These are phyloP conservation scores for Lacerta bilineata DNA, from an alignment of 2,797 vertebrate genomes.

Conservation along the genomic window DNA sequence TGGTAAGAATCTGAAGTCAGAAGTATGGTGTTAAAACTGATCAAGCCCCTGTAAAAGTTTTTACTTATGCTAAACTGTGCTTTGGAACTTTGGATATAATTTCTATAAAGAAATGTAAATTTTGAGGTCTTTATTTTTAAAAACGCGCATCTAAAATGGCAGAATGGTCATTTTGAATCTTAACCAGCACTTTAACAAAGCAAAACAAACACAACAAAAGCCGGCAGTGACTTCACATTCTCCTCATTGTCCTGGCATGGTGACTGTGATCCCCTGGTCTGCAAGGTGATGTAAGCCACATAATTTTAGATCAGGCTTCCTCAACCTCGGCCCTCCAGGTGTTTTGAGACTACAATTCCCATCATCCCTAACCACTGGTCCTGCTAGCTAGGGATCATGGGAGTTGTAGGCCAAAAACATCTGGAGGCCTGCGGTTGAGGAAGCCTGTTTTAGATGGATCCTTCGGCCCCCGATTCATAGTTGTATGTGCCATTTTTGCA, in stretches of 20 bases:
- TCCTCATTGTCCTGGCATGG: not conserved
- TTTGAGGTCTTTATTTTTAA: too few species aligned
- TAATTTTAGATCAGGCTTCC: too few species aligned
- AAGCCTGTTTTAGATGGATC: too few species aligned
- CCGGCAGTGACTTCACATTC: not conserved
- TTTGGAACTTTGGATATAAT: not conserved
- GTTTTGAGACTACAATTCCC: too few species aligned
- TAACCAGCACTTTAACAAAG: not conserved
- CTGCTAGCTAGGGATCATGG: too few species aligned
- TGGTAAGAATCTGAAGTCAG: not conserved
- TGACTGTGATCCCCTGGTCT: not conserved
- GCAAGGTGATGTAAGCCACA: too few species aligned
- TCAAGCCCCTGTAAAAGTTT: not conserved
- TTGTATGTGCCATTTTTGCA: too few species aligned
- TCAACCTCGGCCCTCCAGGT: too few species aligned
- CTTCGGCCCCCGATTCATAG: too few species aligned
- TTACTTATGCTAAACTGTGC: not conserved
- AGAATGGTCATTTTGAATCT: not conserved
- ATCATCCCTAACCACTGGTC: too few species aligned
- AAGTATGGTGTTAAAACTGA: not conserved
- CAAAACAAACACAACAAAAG: not conserved
- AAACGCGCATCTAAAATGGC: not conserved
- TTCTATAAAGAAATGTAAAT: not conserved
- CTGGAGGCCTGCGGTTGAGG: too few species aligned
- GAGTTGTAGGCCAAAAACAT: too few species aligned